Base-by-base conservation (phyloP, 2,888 invertebrate genomes). In the Chouioia cunea region DNA sequence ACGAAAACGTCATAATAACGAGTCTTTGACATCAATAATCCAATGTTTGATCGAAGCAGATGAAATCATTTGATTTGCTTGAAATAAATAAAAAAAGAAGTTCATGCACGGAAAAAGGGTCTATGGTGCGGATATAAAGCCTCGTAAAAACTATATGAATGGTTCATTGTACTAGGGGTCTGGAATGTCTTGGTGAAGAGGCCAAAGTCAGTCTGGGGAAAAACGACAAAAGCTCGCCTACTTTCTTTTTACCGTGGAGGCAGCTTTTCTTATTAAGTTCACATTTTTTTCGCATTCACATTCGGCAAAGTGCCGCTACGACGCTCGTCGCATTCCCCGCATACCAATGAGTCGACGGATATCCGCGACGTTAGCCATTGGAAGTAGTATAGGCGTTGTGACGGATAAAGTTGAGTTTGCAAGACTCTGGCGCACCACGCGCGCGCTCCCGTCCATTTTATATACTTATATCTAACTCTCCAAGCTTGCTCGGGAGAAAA, bases 241-340 rank as follows among this genome's bases (percentile, higher is more conserved):
- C 80, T 81, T 64, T 76, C 79, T 79, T 76, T 78, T 36, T 12
- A 1, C 36, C 36, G 27, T n/a, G 27, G 77, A 81, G 83, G 77
- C 79, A 81, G 82, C 83, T 84, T 84, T 83, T 82, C 83, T 84
- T 84, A 85, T 85, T 85, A 85, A 84, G 83, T 83, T 82, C 78
- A 81, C 83, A 85, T 84, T 85, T 84, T 36, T 84, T 83, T 83
- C 81, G 81, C 78, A 73, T 73, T 73, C 73, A 65, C 70, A 73
- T 73, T 73, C 70, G 70, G 70, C 60, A 82, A 84, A 82, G 83
- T 81, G 81, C 78, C 77, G 79, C 79, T 80, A 77, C 79, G 79
- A 27, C 27, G 27, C 36, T 6, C 73, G 70, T 63, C 71, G 74
- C 80, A 79, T 75, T 76, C 74, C 69, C 66, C 75, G 85, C 82